Conservation (phyloP, 2,888 invertebrate genomes). For the Carterocephalus palaemon region DNA sequence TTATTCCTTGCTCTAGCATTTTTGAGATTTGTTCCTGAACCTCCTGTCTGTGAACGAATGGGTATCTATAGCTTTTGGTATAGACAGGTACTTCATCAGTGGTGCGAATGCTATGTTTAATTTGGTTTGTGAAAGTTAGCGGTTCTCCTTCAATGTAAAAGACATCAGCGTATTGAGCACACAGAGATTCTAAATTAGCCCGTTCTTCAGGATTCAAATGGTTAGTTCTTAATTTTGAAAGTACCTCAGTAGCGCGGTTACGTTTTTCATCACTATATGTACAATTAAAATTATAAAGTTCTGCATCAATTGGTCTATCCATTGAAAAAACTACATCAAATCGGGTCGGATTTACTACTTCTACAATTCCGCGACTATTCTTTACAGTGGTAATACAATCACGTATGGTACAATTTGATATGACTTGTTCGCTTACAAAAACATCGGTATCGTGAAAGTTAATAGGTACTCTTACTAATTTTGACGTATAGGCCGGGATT, state of each 20-base stretch:
- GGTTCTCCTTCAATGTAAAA: slow-evolving; percentile 26
- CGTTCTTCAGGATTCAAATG: slow-evolving; percentile 2
- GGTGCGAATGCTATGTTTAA: slow-evolving; percentile 16
- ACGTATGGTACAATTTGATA: no score
- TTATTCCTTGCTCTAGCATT: slow-evolving; percentile 27
- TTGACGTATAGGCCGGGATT: no score
- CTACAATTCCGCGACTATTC: no score
- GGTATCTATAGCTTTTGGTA: slow-evolving; percentile 4
- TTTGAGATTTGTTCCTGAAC: slow-evolving; percentile 27
- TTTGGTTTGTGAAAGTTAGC: slow-evolving; percentile 28
- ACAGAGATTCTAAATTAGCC: background rate
- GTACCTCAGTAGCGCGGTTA: background rate
- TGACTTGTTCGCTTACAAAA: no score
- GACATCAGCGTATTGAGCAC: slow-evolving; percentile 18
- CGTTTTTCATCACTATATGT: no score
- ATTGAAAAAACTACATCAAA: no score
- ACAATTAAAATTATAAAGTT: no score
- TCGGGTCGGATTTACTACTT: no score
- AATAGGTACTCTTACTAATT: no score
- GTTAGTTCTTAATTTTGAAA: background rate
- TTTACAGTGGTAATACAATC: no score
- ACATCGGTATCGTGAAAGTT: no score
- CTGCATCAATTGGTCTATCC: no score
- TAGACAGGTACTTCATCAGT: slow-evolving; percentile 24
- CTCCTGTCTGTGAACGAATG: slow-evolving; percentile 20